These are phyloP conservation scores for Camponotus pennsylvanicus DNA, from an alignment of 1,140 invertebrate genomes.

Conservation along the genomic window DNA sequence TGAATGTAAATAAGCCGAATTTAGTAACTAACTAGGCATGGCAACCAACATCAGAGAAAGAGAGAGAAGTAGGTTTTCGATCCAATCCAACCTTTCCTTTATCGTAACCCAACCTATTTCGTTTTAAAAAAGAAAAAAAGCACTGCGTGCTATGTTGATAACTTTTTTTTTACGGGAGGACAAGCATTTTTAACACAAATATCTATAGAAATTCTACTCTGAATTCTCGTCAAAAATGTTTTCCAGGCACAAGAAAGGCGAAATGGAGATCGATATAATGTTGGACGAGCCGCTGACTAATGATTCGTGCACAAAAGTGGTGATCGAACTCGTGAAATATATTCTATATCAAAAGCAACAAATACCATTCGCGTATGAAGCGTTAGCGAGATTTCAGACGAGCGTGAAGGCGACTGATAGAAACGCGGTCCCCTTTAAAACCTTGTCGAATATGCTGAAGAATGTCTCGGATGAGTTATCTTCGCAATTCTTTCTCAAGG, in stretches of 20 bases:
- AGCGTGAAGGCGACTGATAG: constrained; percentile 77
- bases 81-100: neutral
- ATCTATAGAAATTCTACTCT: neutral
- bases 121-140: neutral
- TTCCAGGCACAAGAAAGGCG: constrained; percentile 55
- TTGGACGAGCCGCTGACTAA: constrained; percentile 82
- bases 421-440: constrained; percentile 76
- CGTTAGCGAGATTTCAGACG: constrained; percentile 74
- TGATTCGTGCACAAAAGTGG: constrained; percentile 79
- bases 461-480: constrained; percentile 78
- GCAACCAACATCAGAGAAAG: constrained; percentile 19
- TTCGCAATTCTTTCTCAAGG: constrained; percentile 77
- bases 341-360: constrained; percentile 84
- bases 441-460: constrained; percentile 74
- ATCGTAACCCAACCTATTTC: neutral
- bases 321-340: constrained; percentile 83
- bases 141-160: too few species aligned
- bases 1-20: constrained; percentile 69
- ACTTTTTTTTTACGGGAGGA: neutral
- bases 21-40: constrained; percentile 52
- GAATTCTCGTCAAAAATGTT: constrained; percentile 71
- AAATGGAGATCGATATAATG: constrained; percentile 78
- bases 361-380: constrained; percentile 82
- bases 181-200: neutral
- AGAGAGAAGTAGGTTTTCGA: too few species aligned